Evolutionary conservation across 2,797 vertebrate species (phyloP), one percentile per base, ranked within the genome.

Genomic region (Anguilla obscura): DNA sequence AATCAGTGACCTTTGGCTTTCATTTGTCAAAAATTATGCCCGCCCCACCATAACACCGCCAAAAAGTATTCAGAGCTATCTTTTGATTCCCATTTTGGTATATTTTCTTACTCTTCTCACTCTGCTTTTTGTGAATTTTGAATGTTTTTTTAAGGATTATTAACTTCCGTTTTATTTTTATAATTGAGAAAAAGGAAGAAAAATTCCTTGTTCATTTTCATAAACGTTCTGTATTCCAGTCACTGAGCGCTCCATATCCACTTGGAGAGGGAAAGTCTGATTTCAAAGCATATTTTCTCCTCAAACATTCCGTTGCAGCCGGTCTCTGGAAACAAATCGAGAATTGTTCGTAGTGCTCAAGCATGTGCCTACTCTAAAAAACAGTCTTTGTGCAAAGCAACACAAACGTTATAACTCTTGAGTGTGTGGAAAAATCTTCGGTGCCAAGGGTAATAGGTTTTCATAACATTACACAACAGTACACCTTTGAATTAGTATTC

Each of bases 301-400:
- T 94, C 91, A 96, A 97, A 95, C 93, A 94, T 95, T 95, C 92
- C 92, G 91, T 66, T 85, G 82, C 91, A 91, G 93, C 92, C 93
- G 91, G 92, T 90, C 86, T 87, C 87, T 90, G 83, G 92, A 95
- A 97, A 98, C 97, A 98, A 96, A 96, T 95, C 92, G 88, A 93
- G 95, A 97, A 97, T 97, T 98, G 97, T 98, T 96, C 95, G 87
- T 87, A 90, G 90, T 92, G 92, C 80, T 86, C 91, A 88, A 93
- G 89, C 86, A 90, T 89, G 93, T 92, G 94, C 90, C 88, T 84
- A 93, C 89, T 91, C 97, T 86, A 96, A 96, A 97, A 96, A 94
- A 92, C 69, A 90, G 90, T 90, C 96, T 97, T 96, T 96, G 95
- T 96, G 92, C 89, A 86, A 92, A 90, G 80, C 85, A 92, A 94